These are phyloP conservation scores for Lamellibrachia columna DNA, from an alignment of 2,888 invertebrate genomes.

Conservation along the genomic window DNA sequence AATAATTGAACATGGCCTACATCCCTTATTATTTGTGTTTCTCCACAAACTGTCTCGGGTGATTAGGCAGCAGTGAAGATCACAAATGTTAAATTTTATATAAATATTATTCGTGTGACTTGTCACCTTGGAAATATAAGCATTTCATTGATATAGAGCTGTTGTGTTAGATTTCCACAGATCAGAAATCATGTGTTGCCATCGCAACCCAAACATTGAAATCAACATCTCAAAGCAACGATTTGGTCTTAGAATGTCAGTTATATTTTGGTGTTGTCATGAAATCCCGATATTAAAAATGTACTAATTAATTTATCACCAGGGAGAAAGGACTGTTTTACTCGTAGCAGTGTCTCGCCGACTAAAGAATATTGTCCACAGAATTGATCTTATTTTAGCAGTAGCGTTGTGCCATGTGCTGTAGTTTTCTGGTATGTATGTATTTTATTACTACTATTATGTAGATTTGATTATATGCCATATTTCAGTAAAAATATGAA, in stretches of 20 bases:
- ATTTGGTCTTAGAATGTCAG: not conserved
- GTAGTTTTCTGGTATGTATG: slow-evolving; percentile 7
- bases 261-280: not conserved
- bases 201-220: not conserved
- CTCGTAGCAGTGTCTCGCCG: not conserved
- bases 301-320: not conserved
- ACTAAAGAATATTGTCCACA: not conserved
- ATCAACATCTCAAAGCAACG: not conserved
- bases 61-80: too few species aligned
- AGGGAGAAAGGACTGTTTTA: not conserved
- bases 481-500: slow-evolving; percentile 13
- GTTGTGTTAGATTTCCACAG: not conserved
- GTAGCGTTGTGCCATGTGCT: slow-evolving; percentile 3
- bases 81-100: not conserved
- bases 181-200: not conserved
- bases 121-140: not conserved
- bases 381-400: slow-evolving; percentile 12
- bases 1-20: too few species aligned
- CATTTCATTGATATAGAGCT: not conserved
- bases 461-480: slow-evolving; percentile 16
- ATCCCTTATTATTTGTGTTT: too few species aligned
- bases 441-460: slow-evolving; percentile 4
- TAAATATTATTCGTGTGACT: not conserved
- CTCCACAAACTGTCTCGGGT: too few species aligned
- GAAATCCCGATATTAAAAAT: not conserved